Base-by-base conservation (phyloP, 2,888 invertebrate genomes). In the Acrobasis repandana region DNA sequence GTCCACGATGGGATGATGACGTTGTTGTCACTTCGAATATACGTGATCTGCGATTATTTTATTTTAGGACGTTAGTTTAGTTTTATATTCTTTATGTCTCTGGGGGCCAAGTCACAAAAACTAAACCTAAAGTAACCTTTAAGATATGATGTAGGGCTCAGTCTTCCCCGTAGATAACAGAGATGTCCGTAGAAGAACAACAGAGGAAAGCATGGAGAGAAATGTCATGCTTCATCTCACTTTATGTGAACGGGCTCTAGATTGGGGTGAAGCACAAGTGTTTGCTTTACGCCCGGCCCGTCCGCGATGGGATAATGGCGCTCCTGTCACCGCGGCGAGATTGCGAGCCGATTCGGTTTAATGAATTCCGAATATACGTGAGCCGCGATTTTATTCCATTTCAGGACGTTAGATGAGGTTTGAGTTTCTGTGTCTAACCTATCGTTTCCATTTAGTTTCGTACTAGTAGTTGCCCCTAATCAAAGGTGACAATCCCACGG, bases 281-380 rank as follows among this genome's bases (percentile, higher is more conserved):
- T 88, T 88, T 88, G 81, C 82, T 72, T 73, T 75, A 74, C 82
- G 76, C 81, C 82, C 82, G 81, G 79, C 85, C 75, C 79, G 79
- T 75, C 79, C 76, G 70, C 76, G 83, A 83, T 79, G 83, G 84
- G 84, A 84, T 89, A 88, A 88, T 88, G 86, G 86, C 78, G 79
- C 78, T 77, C 74, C 71, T 74, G 73, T 73, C 77, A 71, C 67
- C 65, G 73, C 75, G 71, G 67, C 68, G 72, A 75, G 77, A 73
- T 76, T 77, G 67, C 71, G 69, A 72, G 67, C 69, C 72, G 72
- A 74, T 76, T 76, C 73, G 64, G 67, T 74, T 75, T 83, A 88
- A 87, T 88, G 82, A 86, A 86, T 82, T 83, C 75, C 69, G 61
- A 74, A 74, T 74, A 77, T 76, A 77, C 74, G 72, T 68, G 74